Conservation (phyloP, 1,140 invertebrate genomes). For the Batillaria attramentaria region DNA sequence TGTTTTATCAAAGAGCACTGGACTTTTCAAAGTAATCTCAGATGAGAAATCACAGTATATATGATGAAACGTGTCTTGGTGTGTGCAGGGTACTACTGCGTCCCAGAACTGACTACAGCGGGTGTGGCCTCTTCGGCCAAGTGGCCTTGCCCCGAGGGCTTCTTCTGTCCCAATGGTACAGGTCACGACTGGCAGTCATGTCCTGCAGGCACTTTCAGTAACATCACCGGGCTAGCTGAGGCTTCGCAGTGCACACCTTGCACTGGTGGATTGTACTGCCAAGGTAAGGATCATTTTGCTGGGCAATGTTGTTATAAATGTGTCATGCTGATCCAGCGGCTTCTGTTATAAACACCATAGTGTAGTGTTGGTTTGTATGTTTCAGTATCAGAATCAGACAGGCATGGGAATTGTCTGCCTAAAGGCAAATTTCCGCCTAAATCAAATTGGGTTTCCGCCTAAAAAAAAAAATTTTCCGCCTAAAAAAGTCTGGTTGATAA, state of each 20-base stretch:
- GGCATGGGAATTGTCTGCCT: no score
- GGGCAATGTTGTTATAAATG: not conserved
- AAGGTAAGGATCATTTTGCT: conserved; percentile 38
- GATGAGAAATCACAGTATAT: no score
- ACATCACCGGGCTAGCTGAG: conserved; percentile 49
- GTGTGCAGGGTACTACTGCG: conserved; percentile 66
- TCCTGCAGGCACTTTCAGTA: conserved; percentile 66
- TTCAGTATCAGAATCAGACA: no score
- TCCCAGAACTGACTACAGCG: conserved; percentile 56
- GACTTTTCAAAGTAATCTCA: no score
- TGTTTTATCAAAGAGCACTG: no score
- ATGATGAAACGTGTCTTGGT: no score
- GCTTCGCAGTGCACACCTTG: conserved; percentile 64
- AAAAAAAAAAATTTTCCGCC: no score
- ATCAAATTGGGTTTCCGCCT: no score
- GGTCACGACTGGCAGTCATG: conserved; percentile 66
- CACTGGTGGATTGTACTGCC: conserved; percentile 59
- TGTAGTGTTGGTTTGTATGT: no score
- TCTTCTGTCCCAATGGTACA: conserved; percentile 67
- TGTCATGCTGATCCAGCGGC: not conserved
- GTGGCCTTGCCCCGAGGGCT: conserved; percentile 60
- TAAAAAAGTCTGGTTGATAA: no score
- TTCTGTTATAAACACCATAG: no score
- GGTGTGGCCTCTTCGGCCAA: conserved; percentile 50
- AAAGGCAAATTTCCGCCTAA: no score